Evolutionary conservation across 1,140 invertebrate genomes (phyloP).

Genomic region (Pachypeltis micranthus): DNA sequence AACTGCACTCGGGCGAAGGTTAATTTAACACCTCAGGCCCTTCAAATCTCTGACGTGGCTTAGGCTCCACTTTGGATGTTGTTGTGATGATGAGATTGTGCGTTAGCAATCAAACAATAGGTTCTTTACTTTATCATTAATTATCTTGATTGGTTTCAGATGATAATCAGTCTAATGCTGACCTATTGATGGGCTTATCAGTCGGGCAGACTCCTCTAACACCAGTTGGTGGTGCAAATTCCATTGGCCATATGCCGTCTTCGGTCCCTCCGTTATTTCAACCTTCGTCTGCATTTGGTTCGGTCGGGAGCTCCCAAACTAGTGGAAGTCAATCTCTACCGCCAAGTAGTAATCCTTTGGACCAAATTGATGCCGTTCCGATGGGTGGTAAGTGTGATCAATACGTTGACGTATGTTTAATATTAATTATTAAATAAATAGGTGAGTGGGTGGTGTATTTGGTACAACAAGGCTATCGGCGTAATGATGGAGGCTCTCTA

Average conservation of each 20-base stretch:
- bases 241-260: constrained; percentile 2
- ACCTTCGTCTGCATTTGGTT: constrained; percentile 26
- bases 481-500: too few relatives aligned
- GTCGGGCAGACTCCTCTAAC: neutral
- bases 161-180: constrained; percentile 33
- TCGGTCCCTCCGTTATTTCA: neutral
- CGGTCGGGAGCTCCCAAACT: constrained; percentile 33
- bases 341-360: neutral
- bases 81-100: too few relatives aligned
- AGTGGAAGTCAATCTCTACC: constrained; percentile 9
- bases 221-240: neutral
- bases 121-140: neutral
- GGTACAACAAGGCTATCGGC: too few relatives aligned
- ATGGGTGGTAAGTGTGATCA: constrained; percentile 1
- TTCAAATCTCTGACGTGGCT: too few relatives aligned
- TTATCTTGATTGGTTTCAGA: neutral
- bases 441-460: too few relatives aligned
- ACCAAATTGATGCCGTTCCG: neutral
- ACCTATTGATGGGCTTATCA: constrained; percentile 42
- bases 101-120: too few relatives aligned
- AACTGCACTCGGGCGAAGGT: too few relatives aligned
- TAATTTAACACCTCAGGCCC: too few relatives aligned
- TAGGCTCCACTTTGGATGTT: too few relatives aligned
- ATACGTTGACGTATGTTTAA: neutral
- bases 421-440: too few relatives aligned